Percentiles rank a stretch among this genome's conserved stretches.
Conservation (phyloP, 23 tunicate genomes). For the Ciona savignyi region DNA sequence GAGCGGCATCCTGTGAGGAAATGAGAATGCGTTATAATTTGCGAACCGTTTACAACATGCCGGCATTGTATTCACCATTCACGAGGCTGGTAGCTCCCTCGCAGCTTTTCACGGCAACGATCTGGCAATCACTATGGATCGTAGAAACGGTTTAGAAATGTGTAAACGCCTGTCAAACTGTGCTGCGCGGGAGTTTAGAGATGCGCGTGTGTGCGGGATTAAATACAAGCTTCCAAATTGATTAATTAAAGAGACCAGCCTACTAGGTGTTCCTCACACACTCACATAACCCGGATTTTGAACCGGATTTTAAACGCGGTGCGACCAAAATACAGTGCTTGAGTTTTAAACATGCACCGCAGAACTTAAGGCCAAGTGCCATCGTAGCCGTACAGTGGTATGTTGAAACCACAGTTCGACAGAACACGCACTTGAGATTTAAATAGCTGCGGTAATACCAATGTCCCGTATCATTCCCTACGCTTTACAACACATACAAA, state of each 20-base stretch:
- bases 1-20: not conserved
- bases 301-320: not conserved
- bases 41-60: not conserved
- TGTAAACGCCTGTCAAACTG: too few relatives aligned
- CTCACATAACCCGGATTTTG: constrained; percentile 20
- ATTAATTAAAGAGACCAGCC: not conserved
- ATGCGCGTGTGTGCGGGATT: not conserved
- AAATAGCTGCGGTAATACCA: not conserved
- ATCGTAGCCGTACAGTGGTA: not conserved
- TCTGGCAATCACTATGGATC: not conserved
- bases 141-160: not conserved
- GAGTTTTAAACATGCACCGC: not conserved
- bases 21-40: not conserved
- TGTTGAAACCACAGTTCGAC: not conserved
- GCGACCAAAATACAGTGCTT: not conserved
- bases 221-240: not conserved
- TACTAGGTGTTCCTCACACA: too few relatives aligned
- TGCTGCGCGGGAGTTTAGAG: not conserved
- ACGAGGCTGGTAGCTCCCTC: not conserved
- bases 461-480: not conserved
- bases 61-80: not conserved
- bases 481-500: not conserved
- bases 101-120: not conserved
- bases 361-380: not conserved
- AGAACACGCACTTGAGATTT: not conserved